Evolutionary conservation across 2,113 vertebrate genomes (phyloP).

Genomic region (Xenopus tropicalis): DNA sequence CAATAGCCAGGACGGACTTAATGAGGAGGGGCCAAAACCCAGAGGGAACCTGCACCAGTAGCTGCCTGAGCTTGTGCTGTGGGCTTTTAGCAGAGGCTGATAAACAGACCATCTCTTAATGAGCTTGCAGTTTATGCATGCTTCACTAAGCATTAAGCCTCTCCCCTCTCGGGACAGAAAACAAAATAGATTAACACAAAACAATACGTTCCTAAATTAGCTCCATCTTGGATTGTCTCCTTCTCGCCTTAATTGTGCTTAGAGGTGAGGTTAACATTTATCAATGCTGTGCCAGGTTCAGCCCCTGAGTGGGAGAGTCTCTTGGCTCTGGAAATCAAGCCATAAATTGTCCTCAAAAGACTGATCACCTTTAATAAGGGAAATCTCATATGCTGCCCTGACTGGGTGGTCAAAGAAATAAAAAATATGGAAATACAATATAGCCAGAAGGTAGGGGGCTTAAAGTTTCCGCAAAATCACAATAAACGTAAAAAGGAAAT

Average conservation of each 20-base stretch:
- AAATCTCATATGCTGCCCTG: neutral
- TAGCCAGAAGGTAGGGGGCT: neutral
- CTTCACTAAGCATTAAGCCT: constrained; percentile 57
- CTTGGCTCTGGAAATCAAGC: constrained; percentile 19
- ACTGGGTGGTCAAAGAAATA: neutral
- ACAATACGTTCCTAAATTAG: constrained; percentile 59
- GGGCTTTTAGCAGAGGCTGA: constrained; percentile 50
- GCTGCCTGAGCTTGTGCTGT: constrained; percentile 61
- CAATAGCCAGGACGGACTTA: constrained; percentile 88
- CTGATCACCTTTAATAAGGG: neutral
- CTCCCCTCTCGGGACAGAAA: constrained; percentile 56
- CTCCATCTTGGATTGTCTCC: constrained; percentile 50
- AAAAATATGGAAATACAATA: neutral
- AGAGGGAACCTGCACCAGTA: constrained; percentile 73
- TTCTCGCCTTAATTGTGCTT: constrained; percentile 51
- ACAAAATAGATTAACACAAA: constrained; percentile 60
- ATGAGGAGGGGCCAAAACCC: constrained; percentile 88
- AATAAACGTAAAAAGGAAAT: too few species aligned
- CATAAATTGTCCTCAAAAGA: neutral
- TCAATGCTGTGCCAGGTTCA: constrained; percentile 49
- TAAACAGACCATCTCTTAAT: constrained; percentile 66
- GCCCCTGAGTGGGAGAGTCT: constrained; percentile 17
- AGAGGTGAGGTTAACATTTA: constrained; percentile 50
- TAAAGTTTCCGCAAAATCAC: too few species aligned
- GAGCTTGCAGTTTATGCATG: constrained; percentile 65